Base-by-base conservation (phyloP, 2,113 vertebrate species). In the Lepus timidus region DNA sequence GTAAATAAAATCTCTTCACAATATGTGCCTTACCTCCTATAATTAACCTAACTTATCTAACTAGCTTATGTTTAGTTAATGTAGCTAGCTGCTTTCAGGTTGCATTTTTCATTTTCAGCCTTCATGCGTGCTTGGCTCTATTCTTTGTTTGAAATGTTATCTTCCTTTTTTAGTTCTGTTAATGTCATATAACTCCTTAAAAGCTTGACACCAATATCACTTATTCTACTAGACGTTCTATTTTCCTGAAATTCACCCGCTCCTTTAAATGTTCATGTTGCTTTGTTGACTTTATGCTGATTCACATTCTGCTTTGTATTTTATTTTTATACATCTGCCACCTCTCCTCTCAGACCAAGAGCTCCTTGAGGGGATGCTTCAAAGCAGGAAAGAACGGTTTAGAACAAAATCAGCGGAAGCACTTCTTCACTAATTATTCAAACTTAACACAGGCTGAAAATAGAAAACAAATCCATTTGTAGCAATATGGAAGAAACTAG, bases 301-400 rank as follows among this genome's bases (percentile, higher is more conserved):
- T 6, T 85, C 51, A 84, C 3, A 44, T 9, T 93, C 51, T 75
- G 39, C 58, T 67, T 80, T 96, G 29, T 67, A 65, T 88, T 92
- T 94, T 80, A 51, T 71, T n/a, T 88, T 74, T 94, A 65, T 65
- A 14, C 20, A 51, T 65, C 61, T 95, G 65, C 16, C 44, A 86
- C 65, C 31, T 94, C 25, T 94, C 25, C 33, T 44, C 64, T 64
- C 78, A 75, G 62, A 75, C 49, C 1, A 8, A 82, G 68, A 17
- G 27, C 31, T 91, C 58, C 74, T 92, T 23, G 58, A 90, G 51
- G 73, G 31, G 22, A 25, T 79, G 65, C 51, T 82, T 96, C 76
- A 64, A 68, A 74, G 61, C n/a, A 88, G 55, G 68, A 89, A 58
- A 49, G 7, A 89, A 81, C 25, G 9, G 1, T 90, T 81, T n/a